Base-by-base conservation (phyloP, 2,888 invertebrate species). In the Hydraecia micacea region DNA sequence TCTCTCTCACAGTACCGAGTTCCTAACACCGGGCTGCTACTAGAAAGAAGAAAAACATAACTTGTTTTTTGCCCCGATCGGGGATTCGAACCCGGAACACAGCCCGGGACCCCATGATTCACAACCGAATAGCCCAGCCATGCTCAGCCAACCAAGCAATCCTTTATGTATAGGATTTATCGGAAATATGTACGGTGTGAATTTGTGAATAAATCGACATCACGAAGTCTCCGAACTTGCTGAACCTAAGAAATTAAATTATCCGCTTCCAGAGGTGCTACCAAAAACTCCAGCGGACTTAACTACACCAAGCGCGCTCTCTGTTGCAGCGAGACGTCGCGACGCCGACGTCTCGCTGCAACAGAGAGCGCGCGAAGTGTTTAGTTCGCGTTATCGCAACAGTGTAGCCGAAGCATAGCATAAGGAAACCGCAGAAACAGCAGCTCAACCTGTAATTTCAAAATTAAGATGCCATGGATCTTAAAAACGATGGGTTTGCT, bases 391-490 rank as follows among this genome's bases (percentile, higher is more conserved):
- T 39, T 39, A 39, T 39, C 36, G 36, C 36, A 7, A 39, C 36
- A 6, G 5, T 39, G 36, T 39, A 39, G 36, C 36, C 36, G 6
- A 39, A 36, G 36, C 36, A 39, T 39, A 8, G 25, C 25, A 5
- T 52, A 32, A 68, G 5, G 32, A 69, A 18, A 65, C 55, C 11
- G 18, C n/a, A 71, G 9, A 73, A 32, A 3, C 32, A 46, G 7
- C 6, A 46, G 25, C 21, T 21, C 25, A 52, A n/a, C 18, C 25
- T 7, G 25, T 55, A 13, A 72, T 58, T 60, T 70, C 18, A 42
- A 32, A 32, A 73, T 52, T 52, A 49, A 28, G 15, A 46, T n/a
- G n/a, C n/a, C n/a, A n/a, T 75, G 32, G 58, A 71, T 71, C 13
- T 42, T n/a, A 42, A 32, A 55, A 58, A 58, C 25, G 8, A 39